These are phyloP conservation scores for Geophilus truncorum DNA, from an alignment of 2,888 invertebrate genomes.

Conservation along the genomic window DNA sequence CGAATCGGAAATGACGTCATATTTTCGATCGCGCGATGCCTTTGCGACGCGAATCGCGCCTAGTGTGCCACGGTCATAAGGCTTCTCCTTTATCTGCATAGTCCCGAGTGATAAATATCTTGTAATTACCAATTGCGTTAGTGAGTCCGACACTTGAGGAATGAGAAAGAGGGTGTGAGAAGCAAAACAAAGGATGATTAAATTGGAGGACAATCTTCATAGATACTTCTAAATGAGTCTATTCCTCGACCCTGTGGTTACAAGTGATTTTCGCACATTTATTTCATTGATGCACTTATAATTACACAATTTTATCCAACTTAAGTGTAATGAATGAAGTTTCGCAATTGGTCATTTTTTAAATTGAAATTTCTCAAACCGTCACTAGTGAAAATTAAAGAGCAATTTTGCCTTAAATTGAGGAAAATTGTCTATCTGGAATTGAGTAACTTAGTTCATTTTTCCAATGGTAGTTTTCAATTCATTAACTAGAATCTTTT, in stretches of 20 bases:
- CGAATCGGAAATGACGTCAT: too few species aligned
- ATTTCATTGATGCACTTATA: neutral
- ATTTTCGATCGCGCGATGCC: too few species aligned
- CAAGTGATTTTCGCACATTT: neutral
- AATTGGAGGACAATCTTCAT: neutral
- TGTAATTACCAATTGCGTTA: slow-evolving; percentile 8
- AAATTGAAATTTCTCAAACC: neutral
- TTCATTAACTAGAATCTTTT: neutral
- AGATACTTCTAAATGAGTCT: neutral
- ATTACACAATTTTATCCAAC: neutral
- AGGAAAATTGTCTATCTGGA: neutral
- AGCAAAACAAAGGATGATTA: slow-evolving; percentile 17
- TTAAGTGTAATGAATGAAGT: neutral
- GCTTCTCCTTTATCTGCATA: slow-evolving; percentile 9
- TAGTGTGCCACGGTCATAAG: neutral
- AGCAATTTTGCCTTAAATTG: neutral
- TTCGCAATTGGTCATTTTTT: neutral
- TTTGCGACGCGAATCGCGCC: too few species aligned
- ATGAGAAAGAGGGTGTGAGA: slow-evolving; percentile 3
- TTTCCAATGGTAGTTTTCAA: neutral
- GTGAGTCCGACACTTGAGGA: neutral
- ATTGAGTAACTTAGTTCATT: neutral
- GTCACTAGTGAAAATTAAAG: neutral
- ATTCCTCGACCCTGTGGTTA: neutral
- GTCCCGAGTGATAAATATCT: neutral